These are phyloP conservation scores for Polyploca ridens DNA, from an alignment of 2,888 invertebrate genomes.

Conservation along the genomic window DNA sequence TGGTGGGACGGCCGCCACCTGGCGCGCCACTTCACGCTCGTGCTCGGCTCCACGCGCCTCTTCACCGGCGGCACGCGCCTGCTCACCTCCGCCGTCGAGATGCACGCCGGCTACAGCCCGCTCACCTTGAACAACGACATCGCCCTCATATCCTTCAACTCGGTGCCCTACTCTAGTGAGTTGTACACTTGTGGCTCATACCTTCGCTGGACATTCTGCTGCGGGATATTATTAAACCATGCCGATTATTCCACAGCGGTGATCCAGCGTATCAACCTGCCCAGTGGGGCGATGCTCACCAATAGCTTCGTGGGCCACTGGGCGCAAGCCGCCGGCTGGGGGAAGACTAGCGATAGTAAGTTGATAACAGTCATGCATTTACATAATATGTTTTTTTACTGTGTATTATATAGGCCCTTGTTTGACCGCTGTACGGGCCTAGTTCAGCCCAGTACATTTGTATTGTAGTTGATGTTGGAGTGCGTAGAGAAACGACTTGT, in stretches of 20 bases:
- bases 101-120: slow-evolving; percentile 42
- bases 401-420: too few species aligned
- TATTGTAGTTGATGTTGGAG: too few species aligned
- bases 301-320: slow-evolving; percentile 32
- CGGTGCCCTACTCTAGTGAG: slow-evolving; percentile 40
- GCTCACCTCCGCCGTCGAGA: slow-evolving; percentile 33
- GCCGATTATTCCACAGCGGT: slow-evolving; percentile 20
- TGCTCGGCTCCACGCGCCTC: slow-evolving; percentile 40
- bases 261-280: slow-evolving; percentile 35
- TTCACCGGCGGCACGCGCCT: slow-evolving; percentile 46
- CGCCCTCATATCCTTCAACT: slow-evolving; percentile 38
- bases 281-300: slow-evolving; percentile 24
- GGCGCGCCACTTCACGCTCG: slow-evolving; percentile 42
- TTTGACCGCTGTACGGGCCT: too few species aligned
- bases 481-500: too few species aligned
- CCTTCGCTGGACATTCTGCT: background rate
- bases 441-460: too few species aligned
- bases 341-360: slow-evolving; percentile 42
- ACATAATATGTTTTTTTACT: too few species aligned
- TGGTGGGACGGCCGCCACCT: slow-evolving; percentile 40
- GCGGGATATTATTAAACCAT: background rate
- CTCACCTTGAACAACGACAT: slow-evolving; percentile 44
- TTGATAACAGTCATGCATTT: background rate
- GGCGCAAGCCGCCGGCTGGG: slow-evolving; percentile 44
- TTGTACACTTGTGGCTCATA: background rate